phyloP scores from a whole-genome alignment of 2,113 vertebrate genomes.

The Oncorhynchus clarkii region DNA sequence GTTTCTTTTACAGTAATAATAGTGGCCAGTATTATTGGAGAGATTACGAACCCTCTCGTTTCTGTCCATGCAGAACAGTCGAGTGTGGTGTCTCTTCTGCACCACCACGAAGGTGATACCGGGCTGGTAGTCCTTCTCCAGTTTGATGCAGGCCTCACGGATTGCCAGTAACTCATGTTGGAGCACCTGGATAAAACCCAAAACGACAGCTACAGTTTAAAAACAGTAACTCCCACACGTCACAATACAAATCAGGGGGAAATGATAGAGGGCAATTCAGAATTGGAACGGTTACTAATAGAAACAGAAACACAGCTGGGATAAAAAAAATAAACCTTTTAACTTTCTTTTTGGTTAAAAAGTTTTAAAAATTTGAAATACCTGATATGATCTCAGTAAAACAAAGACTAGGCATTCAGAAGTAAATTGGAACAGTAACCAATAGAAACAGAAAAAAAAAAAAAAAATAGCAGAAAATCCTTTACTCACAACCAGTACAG shows the following conservation, averaged over 20 bases:
- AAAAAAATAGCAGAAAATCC: too few species aligned
- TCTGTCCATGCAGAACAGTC: constrained; percentile 95
- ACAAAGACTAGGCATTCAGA: too few species aligned
- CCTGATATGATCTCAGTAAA: too few species aligned
- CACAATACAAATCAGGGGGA: background rate
- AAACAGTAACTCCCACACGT: background rate
- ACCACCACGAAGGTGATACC: constrained; percentile 98
- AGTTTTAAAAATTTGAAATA: too few species aligned
- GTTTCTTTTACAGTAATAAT: background rate
- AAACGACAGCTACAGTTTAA: background rate
- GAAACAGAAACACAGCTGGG: too few species aligned
- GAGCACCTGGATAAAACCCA: constrained; percentile 78
- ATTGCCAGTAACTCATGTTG: constrained; percentile 96
- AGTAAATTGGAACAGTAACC: too few species aligned
- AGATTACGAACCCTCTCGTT: constrained; percentile 86
- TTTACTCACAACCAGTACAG: too few species aligned
- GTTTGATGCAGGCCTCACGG: constrained; percentile 96
- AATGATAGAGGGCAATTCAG: background rate
- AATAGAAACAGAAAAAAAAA: too few species aligned
- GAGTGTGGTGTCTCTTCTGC: constrained; percentile 96
- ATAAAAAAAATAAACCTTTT: too few species aligned
- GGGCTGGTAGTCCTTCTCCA: constrained; percentile 98
- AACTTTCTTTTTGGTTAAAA: too few species aligned
- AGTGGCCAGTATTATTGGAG: background rate
- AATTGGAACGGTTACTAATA: background rate